Conservation (phyloP, 2,888 invertebrate species). For the Miltochrista miniata region DNA sequence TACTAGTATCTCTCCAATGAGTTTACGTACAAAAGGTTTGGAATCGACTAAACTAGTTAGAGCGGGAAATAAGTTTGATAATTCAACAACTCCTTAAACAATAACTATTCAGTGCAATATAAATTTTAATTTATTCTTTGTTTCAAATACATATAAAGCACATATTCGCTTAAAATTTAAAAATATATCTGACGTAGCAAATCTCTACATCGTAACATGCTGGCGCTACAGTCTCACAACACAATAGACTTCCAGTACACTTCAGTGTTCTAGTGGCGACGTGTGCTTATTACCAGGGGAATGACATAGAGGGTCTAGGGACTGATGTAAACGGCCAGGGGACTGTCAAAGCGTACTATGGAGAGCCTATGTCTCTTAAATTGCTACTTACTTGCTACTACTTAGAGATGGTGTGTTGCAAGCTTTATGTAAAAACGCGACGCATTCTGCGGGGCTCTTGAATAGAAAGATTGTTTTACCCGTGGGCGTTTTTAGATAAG, state of each 20-base stretch:
- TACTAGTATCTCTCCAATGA: too few species aligned
- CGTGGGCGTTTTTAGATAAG: conserved; percentile 2
- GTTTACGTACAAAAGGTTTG: too few species aligned
- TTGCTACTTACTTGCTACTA: conserved; percentile 15
- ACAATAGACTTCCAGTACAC: conserved; percentile 30
- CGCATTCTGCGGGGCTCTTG: not conserved
- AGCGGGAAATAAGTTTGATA: too few species aligned
- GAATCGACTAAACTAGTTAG: too few species aligned
- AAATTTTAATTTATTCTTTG: not conserved
- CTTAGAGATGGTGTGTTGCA: conserved; percentile 16
- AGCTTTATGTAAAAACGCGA: conserved; percentile 20
- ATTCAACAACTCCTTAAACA: too few species aligned
- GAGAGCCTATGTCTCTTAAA: conserved; percentile 19
- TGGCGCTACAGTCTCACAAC: conserved; percentile 29
- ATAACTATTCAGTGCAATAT: too few species aligned
- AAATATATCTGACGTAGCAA: not conserved
- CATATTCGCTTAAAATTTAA: not conserved
- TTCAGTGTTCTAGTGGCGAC: conserved; percentile 16
- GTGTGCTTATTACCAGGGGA: conserved; percentile 25
- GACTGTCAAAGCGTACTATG: conserved; percentile 32
- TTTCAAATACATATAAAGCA: not conserved
- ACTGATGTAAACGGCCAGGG: conserved; percentile 4
- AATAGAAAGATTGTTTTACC: not conserved
- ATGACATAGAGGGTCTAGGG: not conserved
- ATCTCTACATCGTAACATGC: conserved; percentile 22